Evolutionary conservation across 2,797 vertebrate genomes (phyloP), one percentile per base, ranked within the genome.

Genomic region (Glossophaga mutica): DNA sequence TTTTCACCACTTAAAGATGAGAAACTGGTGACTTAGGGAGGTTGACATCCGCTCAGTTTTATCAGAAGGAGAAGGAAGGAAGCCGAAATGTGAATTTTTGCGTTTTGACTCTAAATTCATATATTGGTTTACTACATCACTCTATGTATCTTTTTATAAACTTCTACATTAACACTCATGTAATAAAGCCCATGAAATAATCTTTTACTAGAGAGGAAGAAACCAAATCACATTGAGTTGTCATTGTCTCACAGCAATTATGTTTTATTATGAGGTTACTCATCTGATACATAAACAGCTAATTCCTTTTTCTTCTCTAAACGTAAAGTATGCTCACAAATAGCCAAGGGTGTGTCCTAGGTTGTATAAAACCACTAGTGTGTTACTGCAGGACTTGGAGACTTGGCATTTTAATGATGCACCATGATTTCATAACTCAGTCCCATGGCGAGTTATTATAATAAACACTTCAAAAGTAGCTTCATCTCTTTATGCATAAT

Each of bases 391-490:
- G 34, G 71, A n/a, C 24, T 81, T 37, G 65, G 77, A 67, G 11
- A 89, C 19, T 86, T 67, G 84, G 74, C 62, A 95, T 95, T 96
- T 95, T 94, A 97, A 97, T 96, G 92, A 91, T 26, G 90, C 5
- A 21, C 26, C 26, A 1, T 96, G 89, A 95, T 93, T 96, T 93
- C 77, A 83, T 94, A 97, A 96, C 76, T 94, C 87, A 90, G 87
- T 90, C 90, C 90, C 93, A 92, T 84, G 65, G 81, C 76, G 93
- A 97, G 91, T 96, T 59, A 87, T 68, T 92, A 76, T 93, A 96
- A 96, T 96, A 97, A 97, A 94, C 89, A 96, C 94, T 96, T 97
- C 88, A 86, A 95, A 95, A 82, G 93, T 90, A 88, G 42, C 19
- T 70, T 96, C 86, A 70, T 95, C 50, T 89, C 62, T 96, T 84